Evolutionary conservation across 2,797 vertebrate species (phyloP), one percentile per base, ranked within the genome.

Genomic region (Eospalax fontanierii): DNA sequence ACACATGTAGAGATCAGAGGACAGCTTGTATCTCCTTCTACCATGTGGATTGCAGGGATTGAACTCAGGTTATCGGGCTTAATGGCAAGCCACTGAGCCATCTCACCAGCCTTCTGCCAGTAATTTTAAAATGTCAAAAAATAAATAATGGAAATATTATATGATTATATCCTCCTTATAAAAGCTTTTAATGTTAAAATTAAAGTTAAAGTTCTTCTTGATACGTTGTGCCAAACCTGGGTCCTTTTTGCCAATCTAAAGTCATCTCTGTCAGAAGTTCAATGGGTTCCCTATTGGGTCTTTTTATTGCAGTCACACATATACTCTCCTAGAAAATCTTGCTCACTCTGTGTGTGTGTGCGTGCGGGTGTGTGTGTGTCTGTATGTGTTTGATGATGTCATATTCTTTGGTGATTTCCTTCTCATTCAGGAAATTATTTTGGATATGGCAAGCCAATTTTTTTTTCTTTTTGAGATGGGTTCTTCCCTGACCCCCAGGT

Each of bases 101-200:
- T 50, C 33, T 76, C 33, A 30, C 43, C 43, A 76, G 43, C 16
- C 74, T 11, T 19, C 28, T 33, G 43, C 74, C 16, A 50, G 74
- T 50, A 33, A 15, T 95, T 94, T 85, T 65, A 50, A 85, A 92
- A 90, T 79, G 63, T 90, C 83, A 70, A 86, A 79, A n/a, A 92
- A 78, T 59, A 93, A 82, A 84, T 91, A 70, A n/a, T 68, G 57
- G 63, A 88, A 86, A 50, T 75, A 80, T 87, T 95, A 65, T 9
- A 74, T 87, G 92, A 94, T 74, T 90, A 86, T 61, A 35, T 82
- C 81, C 43, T 91, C 76, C 50, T 90, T 79, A 90, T 71, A 83
- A 83, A 95, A 88, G 59, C 82, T 76, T 86, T 54, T 4, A 40
- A 50, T 46, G 43, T 89, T 87, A 66, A 16, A 85, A n/a, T 59